Conservation (phyloP, 2,113 vertebrate genomes). For the Isichthys henryi region DNA sequence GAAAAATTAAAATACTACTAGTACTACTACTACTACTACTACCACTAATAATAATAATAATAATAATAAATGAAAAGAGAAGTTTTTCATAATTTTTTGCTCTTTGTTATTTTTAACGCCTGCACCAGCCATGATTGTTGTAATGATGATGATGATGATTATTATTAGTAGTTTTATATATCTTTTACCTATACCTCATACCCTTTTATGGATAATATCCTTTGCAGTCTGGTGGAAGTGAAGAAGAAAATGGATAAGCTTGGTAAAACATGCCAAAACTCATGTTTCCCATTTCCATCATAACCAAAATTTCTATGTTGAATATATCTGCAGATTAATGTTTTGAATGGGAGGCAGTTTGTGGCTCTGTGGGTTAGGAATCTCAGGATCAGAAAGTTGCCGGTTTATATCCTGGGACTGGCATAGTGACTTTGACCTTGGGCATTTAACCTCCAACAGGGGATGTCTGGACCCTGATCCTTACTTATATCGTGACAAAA, state of each 20-base stretch:
- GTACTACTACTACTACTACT: no score
- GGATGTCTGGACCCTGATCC: not conserved
- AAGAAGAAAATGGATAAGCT: not conserved
- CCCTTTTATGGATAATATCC: not conserved
- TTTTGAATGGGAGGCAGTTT: not conserved
- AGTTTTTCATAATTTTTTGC: no score
- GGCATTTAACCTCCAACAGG: not conserved
- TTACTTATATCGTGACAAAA: not conserved
- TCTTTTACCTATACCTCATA: not conserved
- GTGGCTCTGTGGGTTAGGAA: not conserved
- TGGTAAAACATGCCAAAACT: not conserved
- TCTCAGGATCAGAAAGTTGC: not conserved
- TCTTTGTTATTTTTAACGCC: no score
- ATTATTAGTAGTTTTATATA: no score
- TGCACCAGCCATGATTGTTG: no score
- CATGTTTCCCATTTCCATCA: not conserved
- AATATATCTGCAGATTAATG: not conserved
- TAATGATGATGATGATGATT: no score
- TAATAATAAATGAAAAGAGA: no score
- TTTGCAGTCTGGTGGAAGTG: not conserved
- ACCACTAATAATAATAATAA: no score
- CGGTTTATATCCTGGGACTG: not conserved
- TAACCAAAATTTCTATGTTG: not conserved
- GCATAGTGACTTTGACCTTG: not conserved
- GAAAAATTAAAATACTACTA: no score